Evolutionary conservation across 2,888 invertebrate genomes (phyloP).

Genomic region (Anodontia alba): DNA sequence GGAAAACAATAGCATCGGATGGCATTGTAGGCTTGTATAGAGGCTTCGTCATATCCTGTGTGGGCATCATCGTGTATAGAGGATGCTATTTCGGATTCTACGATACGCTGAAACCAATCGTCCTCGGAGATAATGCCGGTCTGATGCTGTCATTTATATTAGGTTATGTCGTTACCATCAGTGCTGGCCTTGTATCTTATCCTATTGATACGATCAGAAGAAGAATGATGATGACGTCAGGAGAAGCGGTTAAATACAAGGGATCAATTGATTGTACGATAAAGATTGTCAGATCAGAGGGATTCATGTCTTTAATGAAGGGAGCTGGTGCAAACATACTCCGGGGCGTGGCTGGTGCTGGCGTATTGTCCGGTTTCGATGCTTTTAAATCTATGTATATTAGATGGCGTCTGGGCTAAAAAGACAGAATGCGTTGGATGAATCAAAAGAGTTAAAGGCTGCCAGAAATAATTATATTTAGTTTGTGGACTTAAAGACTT

Average conservation of each 20-base stretch:
- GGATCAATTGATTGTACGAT: conserved; percentile 92
- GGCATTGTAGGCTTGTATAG: conserved; percentile 84
- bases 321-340: conserved; percentile 86
- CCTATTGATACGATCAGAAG: conserved; percentile 97
- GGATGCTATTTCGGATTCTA: conserved; percentile 85
- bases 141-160: conserved; percentile 79
- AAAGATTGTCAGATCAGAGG: conserved; percentile 94
- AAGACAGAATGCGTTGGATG: no score
- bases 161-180: conserved; percentile 89
- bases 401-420: conserved; percentile 60
- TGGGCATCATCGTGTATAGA: conserved; percentile 85
- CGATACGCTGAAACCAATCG: conserved; percentile 84
- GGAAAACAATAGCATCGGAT: conserved; percentile 83
- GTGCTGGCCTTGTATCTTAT: conserved; percentile 97
- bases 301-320: conserved; percentile 95
- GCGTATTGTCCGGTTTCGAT: conserved; percentile 84
- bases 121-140: conserved; percentile 81
- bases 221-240: conserved; percentile 99
- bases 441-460: no score
- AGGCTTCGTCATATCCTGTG: conserved; percentile 84
- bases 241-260: conserved; percentile 77
- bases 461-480: no score
- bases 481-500: no score
- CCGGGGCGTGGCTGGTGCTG: conserved; percentile 84
- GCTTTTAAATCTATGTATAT: conserved; percentile 82